phyloP scores from a whole-genome alignment of 2,797 vertebrate species.

The Falco berigora region DNA sequence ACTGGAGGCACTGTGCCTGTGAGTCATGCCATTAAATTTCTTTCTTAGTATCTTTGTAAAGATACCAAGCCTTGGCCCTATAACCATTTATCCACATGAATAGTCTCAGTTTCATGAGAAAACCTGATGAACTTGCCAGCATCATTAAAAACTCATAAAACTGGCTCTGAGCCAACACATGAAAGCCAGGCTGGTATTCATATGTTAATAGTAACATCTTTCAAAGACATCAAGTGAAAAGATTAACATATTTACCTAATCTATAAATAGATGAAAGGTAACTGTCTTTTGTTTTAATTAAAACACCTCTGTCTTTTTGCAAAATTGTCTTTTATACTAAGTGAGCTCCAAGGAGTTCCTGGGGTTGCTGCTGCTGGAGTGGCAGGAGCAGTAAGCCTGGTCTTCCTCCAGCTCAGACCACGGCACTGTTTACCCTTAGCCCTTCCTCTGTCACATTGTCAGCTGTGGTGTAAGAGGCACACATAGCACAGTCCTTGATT shows the following conservation, averaged over 20 bases:
- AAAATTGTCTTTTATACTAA: not conserved
- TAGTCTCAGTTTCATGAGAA: not conserved
- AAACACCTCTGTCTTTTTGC: not conserved
- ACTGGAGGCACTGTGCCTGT: not conserved
- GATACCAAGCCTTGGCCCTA: not conserved
- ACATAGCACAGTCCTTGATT: not conserved
- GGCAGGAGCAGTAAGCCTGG: not conserved
- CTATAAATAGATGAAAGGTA: not conserved
- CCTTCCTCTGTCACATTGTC: not conserved
- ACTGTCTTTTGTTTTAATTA: not conserved
- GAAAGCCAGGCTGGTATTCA: not conserved
- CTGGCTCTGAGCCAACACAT: not conserved
- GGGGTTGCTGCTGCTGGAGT: not conserved
- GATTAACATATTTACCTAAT: not conserved
- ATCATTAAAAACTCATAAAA: not conserved
- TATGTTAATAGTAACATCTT: not conserved
- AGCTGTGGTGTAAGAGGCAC: not conserved
- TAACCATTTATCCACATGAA: not conserved
- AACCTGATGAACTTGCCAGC: not conserved
- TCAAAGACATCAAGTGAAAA: not conserved
- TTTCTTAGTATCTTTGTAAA: not conserved
- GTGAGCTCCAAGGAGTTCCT: not conserved
- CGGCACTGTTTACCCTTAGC: not conserved
- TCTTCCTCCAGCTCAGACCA: not conserved
- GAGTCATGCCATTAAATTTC: not conserved